phyloP scores from a whole-genome alignment of 2,113 vertebrate genomes.

The Sphyrna mokarran region DNA sequence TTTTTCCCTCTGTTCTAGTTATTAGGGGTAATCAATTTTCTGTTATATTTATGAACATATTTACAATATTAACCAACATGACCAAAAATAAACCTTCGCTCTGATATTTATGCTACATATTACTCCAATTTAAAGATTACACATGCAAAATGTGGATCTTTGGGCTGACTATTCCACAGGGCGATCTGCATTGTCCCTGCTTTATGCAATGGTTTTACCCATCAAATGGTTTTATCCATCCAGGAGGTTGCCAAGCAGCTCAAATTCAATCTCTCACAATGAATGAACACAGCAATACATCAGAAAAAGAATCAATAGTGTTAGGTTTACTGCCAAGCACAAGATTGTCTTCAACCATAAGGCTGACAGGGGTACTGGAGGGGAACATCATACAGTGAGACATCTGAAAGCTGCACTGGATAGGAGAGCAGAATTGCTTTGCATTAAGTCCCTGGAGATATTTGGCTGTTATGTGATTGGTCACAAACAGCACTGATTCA shows the following conservation, averaged over 20 bases:
- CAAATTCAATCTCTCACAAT: constrained; percentile 26
- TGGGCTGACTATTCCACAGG: neutral
- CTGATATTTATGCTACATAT: neutral
- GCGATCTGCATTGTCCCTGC: neutral
- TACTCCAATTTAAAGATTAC: neutral
- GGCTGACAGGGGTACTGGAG: constrained; percentile 8
- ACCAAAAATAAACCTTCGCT: neutral
- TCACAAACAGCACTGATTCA: neutral
- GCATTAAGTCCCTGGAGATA: neutral
- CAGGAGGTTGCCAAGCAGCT: neutral
- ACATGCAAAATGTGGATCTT: neutral
- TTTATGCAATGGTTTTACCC: constrained; percentile 7
- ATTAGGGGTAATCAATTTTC: neutral
- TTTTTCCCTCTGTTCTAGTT: neutral
- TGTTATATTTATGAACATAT: neutral
- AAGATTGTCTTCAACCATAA: neutral
- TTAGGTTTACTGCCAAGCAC: constrained; percentile 29
- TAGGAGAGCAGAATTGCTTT: neutral
- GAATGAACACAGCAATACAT: constrained; percentile 4
- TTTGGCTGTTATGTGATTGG: neutral
- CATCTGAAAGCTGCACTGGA: neutral
- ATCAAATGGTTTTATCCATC: neutral
- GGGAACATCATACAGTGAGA: constrained; percentile 22
- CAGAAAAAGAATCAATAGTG: constrained; percentile 30
- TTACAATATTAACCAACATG: neutral